Base-by-base conservation (phyloP, 2,888 invertebrate species). In the Helobdella robusta region DNA sequence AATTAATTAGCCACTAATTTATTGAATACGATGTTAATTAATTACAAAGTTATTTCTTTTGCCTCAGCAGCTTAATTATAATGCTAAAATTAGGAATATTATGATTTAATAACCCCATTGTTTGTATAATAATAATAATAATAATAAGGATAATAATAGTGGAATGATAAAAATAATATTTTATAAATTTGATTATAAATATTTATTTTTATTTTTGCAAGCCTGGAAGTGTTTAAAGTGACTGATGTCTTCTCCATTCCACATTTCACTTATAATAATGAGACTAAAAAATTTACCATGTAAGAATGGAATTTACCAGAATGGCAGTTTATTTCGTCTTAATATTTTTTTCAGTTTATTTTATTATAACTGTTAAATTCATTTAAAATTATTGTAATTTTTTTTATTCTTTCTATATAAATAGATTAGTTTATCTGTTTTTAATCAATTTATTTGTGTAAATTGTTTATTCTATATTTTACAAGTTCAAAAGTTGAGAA, bases 231-330 rank as follows among this genome's bases (percentile, higher is more conserved):
- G 18, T 74, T 72, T 5, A 30, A 60, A 74, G 85, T 92, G 0
- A 89, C 93, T 65, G 85, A 86, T 79, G 88, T 89, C 0, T 91
- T 88, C 75, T 85, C 86, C 63, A 84, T 89, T 30, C 93, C 93
- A 0, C 86, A 87, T 76, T 84, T 87, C 60, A 80, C 81, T 18
- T 92, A 88, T 75, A 86, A 88, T 72, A 79, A 81, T n/a, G 87
- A 87, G 67, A 84, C 86, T 63, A 91, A 90, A 74, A 89, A 89
- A 76, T 93, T 90, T 77, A 75, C 85, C n/a, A 73, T 74, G 15
- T 71, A 64, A 68, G 71, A 69, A 74, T 66, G 69, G 70, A 34
- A 28, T 0, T 40, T 50, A n/a, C 23, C 4, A 11, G 2, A 30
- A 20, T 25, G 8, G 36, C n/a, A n/a, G n/a, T n/a, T n/a, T n/a